Evolutionary conservation across 2,113 vertebrate species (phyloP).

Genomic region (Daboia siamensis): DNA sequence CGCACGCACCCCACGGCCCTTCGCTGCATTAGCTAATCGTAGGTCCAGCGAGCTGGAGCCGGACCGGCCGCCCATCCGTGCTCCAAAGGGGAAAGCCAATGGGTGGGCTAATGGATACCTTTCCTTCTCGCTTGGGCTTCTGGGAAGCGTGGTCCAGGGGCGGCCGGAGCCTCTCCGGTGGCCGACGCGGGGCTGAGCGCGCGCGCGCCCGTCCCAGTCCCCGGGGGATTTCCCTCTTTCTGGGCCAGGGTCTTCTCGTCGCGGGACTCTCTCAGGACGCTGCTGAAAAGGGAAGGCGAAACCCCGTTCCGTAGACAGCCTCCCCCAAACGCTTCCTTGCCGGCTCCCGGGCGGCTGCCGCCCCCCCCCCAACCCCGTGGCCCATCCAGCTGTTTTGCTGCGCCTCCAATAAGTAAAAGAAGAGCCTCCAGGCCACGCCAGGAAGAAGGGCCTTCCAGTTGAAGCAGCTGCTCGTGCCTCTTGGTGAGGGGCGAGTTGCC

Average conservation of each 20-base stretch:
- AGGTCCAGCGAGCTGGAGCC: background rate
- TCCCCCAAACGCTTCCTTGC: background rate
- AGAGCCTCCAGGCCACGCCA: background rate
- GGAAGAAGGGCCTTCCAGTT: background rate
- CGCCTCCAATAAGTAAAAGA: background rate
- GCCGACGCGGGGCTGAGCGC: background rate
- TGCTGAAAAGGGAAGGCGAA: background rate
- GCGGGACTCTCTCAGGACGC: background rate
- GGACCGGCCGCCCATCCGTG: background rate
- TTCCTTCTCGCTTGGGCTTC: background rate
- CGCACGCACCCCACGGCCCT: background rate
- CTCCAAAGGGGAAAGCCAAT: accelerated
- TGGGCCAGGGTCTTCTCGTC: background rate
- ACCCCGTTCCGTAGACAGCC: background rate
- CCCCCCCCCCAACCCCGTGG: background rate
- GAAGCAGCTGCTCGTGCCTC: background rate
- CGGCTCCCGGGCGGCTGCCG: background rate
- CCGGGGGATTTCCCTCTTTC: background rate
- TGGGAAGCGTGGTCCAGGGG: background rate
- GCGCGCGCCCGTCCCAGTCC: background rate
- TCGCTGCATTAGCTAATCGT: background rate
- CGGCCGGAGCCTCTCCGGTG: background rate
- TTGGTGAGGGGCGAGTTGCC: background rate
- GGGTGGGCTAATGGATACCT: background rate
- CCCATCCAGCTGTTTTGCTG: background rate